Evolutionary conservation across 2,888 invertebrate species (phyloP).

Genomic region (Quadriops clusia): DNA sequence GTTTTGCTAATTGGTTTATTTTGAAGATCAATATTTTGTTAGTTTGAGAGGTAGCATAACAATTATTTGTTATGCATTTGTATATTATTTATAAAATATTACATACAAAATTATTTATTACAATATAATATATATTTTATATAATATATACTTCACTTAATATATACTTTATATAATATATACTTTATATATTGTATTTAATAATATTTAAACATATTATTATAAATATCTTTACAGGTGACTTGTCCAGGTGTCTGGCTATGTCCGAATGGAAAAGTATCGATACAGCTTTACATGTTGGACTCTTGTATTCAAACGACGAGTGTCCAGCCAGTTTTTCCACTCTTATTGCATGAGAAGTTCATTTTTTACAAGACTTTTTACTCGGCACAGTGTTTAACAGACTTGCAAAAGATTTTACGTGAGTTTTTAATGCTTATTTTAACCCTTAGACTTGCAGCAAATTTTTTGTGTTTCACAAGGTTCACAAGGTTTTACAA

Average conservation of each 20-base stretch:
- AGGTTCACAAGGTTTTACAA: too few species aligned
- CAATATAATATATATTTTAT: too few species aligned
- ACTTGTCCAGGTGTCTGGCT: conserved; percentile 82
- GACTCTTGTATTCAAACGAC: conserved; percentile 59
- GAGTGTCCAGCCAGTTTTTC: conserved; percentile 55
- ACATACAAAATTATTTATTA: too few species aligned
- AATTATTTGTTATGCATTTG: not conserved
- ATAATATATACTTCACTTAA: too few species aligned
- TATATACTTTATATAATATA: too few species aligned
- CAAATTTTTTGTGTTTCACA: too few species aligned
- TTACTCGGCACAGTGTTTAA: conserved; percentile 33
- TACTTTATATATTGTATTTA: too few species aligned
- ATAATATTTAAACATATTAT: conserved; percentile 4
- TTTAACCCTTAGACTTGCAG: too few species aligned
- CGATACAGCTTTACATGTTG: conserved; percentile 55
- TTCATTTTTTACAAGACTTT: conserved; percentile 57
- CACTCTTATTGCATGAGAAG: conserved; percentile 56
- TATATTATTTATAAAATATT: not conserved
- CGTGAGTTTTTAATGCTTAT: too few species aligned
- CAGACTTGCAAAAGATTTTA: conserved; percentile 37
- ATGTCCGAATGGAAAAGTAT: conserved; percentile 65
- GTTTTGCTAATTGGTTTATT: conserved; percentile 14
- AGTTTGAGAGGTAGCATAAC: not conserved
- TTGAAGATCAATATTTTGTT: conserved; percentile 7
- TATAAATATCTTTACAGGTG: conserved; percentile 38